Conservation (phyloP, 1,140 invertebrate genomes). For the Drosophila punjabiensis region DNA sequence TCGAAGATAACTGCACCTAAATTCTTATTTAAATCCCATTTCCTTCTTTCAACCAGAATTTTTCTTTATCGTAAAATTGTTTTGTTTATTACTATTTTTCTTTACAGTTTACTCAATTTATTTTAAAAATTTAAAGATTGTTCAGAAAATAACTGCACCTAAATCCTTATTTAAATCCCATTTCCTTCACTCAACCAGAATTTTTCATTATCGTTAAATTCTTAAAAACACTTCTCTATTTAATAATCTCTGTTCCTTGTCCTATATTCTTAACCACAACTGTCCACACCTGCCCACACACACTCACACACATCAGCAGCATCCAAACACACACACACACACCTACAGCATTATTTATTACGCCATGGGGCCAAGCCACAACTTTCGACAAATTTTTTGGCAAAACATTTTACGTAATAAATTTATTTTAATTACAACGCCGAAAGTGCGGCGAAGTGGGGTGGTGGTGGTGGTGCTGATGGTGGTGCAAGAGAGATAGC, state of each 20-base stretch:
- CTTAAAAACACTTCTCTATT: background rate
- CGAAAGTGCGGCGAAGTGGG: conserved; percentile 52
- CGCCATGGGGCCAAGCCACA: conserved; percentile 65
- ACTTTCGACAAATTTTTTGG: conserved; percentile 83
- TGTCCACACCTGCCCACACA: conserved; percentile 2
- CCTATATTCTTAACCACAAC: background rate
- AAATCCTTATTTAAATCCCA: too few relatives aligned
- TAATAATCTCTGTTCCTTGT: background rate
- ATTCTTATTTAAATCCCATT: too few relatives aligned
- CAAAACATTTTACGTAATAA: conserved; percentile 84
- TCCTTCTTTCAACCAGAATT: too few relatives aligned
- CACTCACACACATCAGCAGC: background rate
- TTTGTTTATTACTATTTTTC: too few relatives aligned
- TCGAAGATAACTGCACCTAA: too few relatives aligned
- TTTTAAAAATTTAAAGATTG: too few relatives aligned
- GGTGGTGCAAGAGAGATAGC: background rate
- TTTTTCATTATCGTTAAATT: too few relatives aligned
- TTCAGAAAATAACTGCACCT: too few relatives aligned
- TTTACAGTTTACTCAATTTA: too few relatives aligned
- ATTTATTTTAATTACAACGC: conserved; percentile 84
- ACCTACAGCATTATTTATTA: conserved; percentile 69
- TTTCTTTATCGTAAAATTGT: too few relatives aligned
- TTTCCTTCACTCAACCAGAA: too few relatives aligned
- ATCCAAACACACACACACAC: conserved; percentile 15
- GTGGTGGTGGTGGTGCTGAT: background rate